Evolutionary conservation across 2,797 vertebrate species (phyloP), one percentile per base, ranked within the genome.

Genomic region (Petrocephalus schoutedeni): DNA sequence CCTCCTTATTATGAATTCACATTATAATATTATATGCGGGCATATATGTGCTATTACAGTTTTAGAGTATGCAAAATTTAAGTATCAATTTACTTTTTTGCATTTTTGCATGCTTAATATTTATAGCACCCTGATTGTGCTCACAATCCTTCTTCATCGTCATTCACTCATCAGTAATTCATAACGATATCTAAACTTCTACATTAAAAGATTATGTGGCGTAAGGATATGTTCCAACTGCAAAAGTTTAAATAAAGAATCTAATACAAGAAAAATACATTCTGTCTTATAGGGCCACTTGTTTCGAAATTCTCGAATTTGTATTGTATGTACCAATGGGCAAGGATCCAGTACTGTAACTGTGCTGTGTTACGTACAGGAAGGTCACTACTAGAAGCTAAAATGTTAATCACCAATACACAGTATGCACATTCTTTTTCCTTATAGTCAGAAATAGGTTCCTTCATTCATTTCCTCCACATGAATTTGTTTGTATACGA

Each of bases 401-500:
- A 85, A 91, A 85, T 89, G 89, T 88, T 89, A 91, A 87, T 88
- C 87, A 4, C 89, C 57, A n/a, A 58, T 8, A 10, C 93, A 91
- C 93, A 92, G 91, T 91, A 84, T 93, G 90, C 93, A 92, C 21
- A 83, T 83, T 83, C 49, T 3, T 95, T 94, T 88, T 88, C 91
- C 88, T 91, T 95, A 92, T 90, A 95, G 93, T 93, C 89, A 86
- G 93, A 88, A 95, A 95, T 95, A 95, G 95, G 92, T 83, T 87
- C 87, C 91, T 92, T 92, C 92, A 92, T 93, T 92, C 94, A 32
- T 95, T 93, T 93, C 90, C 91, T 95, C 93, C 92, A 94, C 92
- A 95, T 95, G 92, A 94, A 95, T 95, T 96, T 95, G 94, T 96
- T 96, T 93, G 92, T 90, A 89, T 14, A 87, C 94, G 93, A 95